Percentiles rank a stretch among this genome's conserved stretches.
These are phyloP conservation scores for Chaetura pelagica DNA, from an alignment of 2,113 vertebrate genomes.

Conservation along the genomic window DNA sequence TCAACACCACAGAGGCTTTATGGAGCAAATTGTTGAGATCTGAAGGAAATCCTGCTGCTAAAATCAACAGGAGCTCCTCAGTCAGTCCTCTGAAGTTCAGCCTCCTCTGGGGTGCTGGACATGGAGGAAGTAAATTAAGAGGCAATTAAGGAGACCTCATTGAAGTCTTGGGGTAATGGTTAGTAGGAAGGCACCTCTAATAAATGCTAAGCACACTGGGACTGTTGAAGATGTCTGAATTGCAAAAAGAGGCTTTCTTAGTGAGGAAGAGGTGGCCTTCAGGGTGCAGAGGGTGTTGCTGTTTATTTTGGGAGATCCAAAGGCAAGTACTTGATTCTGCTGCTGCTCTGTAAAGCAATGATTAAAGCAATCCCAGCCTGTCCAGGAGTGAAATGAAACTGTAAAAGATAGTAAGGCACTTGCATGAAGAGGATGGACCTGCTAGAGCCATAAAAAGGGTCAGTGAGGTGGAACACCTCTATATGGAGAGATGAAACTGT, in stretches of 20 bases:
- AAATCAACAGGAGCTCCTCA: not conserved
- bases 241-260: not conserved
- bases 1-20: not conserved
- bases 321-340: not conserved
- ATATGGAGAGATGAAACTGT: not conserved
- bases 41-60: not conserved
- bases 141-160: not conserved
- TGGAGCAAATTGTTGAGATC: not conserved
- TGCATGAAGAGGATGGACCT: not conserved
- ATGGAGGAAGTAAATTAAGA: not conserved
- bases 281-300: not conserved
- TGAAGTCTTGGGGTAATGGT: not conserved
- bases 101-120: not conserved
- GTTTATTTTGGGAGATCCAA: not conserved
- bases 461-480: too few relatives aligned
- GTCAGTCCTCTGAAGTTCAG: not conserved
- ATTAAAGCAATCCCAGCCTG: too few relatives aligned
- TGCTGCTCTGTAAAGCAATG: not conserved
- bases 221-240: not conserved
- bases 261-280: not conserved
- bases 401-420: accelerated
- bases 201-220: not conserved
- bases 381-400: not conserved
- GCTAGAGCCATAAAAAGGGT: too few relatives aligned
- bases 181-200: not conserved